phyloP scores from a whole-genome alignment of 2,797 vertebrate species.

The Cichlasoma orientale region DNA sequence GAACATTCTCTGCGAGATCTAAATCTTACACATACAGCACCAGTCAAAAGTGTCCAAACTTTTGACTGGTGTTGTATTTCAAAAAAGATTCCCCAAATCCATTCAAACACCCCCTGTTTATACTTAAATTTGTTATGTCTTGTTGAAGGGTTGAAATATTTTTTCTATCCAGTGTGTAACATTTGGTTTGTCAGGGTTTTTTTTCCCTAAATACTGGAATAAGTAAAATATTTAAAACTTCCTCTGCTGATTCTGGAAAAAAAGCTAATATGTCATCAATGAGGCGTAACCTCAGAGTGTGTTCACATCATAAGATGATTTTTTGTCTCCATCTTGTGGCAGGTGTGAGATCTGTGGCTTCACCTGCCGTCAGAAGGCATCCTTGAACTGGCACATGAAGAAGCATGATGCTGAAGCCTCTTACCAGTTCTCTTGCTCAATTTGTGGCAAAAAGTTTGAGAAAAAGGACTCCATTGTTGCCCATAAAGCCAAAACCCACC shows the following conservation, averaged over 20 bases:
- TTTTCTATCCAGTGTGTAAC: not conserved
- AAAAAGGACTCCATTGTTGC: slow-evolving; percentile 99
- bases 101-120: not conserved
- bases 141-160: not conserved
- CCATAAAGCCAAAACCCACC: slow-evolving; percentile 90
- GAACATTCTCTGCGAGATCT: no score
- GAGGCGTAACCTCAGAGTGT: not conserved
- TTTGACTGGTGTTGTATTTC: not conserved
- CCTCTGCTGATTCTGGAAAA: not conserved
- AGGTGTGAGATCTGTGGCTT: slow-evolving; percentile 99
- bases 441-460: slow-evolving; percentile 98
- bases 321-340: slow-evolving; percentile 61
- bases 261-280: not conserved
- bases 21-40: no score
- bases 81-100: not conserved
- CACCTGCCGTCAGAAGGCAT: slow-evolving; percentile 97
- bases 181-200: not conserved
- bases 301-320: not conserved
- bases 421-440: slow-evolving; percentile 97
- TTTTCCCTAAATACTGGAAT: not conserved
- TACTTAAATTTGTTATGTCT: not conserved
- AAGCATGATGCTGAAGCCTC: slow-evolving; percentile 95
- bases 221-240: not conserved
- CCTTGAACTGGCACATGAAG: slow-evolving; percentile 99
- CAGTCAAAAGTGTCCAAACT: no score